Evolutionary conservation across 1,140 invertebrate species (phyloP).

Genomic region (Brachionus angularis): DNA sequence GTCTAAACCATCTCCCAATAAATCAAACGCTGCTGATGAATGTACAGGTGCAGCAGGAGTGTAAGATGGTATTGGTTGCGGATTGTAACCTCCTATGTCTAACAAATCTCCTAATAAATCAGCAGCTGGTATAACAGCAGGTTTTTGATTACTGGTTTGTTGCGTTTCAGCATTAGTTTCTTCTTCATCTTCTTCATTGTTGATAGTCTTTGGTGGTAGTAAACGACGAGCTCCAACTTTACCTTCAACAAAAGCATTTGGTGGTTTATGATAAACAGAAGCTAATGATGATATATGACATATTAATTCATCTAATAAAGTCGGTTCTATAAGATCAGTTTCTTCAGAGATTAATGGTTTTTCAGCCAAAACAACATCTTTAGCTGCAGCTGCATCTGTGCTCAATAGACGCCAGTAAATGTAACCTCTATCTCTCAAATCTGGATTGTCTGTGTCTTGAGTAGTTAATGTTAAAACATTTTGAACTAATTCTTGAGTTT

Average conservation of each 20-base stretch:
- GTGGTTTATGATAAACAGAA: conserved; percentile 98
- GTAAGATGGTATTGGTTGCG: not conserved
- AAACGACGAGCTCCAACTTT: conserved; percentile 53
- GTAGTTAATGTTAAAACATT: conserved; percentile 82
- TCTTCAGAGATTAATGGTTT: conserved; percentile 99
- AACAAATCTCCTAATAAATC: conserved; percentile 28
- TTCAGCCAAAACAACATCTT: conserved; percentile 96
- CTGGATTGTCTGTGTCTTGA: conserved; percentile 98
- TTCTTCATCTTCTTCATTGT: conserved; percentile 49
- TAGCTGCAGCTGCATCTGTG: conserved; percentile 95
- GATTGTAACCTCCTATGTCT: conserved; percentile 15
- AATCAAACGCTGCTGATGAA: conserved; percentile 32
- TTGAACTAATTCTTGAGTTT: conserved; percentile 96
- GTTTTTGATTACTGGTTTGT: not conserved
- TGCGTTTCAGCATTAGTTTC: not conserved
- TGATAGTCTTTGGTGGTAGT: conserved; percentile 49
- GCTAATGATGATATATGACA: conserved; percentile 97
- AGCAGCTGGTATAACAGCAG: conserved; percentile 18
- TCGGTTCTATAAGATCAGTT: conserved; percentile 95
- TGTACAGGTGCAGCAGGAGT: not conserved
- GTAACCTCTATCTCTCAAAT: conserved; percentile 94
- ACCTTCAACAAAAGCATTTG: conserved; percentile 95
- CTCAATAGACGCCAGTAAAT: conserved; percentile 98
- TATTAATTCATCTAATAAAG: conserved; percentile 92
- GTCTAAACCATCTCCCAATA: conserved; percentile 34